Percentiles rank a stretch among this genome's conserved stretches.
phyloP scores from a whole-genome alignment of 2,888 invertebrate species.

The Gibbula magus region DNA sequence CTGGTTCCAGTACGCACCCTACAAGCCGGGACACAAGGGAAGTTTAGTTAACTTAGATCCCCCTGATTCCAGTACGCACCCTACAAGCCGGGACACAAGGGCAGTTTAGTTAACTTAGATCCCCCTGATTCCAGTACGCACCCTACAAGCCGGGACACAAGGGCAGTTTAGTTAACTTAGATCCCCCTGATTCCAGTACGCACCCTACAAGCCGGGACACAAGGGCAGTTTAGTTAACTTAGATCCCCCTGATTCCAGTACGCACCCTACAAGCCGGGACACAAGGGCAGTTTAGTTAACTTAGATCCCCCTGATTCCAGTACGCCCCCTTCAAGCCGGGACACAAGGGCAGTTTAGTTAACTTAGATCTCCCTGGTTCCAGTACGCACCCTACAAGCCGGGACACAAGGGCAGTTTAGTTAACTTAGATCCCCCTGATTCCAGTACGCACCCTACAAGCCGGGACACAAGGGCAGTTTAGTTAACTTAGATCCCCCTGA shows the following conservation, averaged over 20 bases:
- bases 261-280: conserved; percentile 85
- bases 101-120: conserved; percentile 87
- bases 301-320: conserved; percentile 80
- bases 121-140: conserved; percentile 83
- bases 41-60: conserved; percentile 88
- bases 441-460: conserved; percentile 89
- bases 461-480: conserved; percentile 81
- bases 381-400: conserved; percentile 89
- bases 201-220: conserved; percentile 84
- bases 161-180: conserved; percentile 86
- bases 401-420: conserved; percentile 82
- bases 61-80: conserved; percentile 85
- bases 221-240: conserved; percentile 86
- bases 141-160: conserved; percentile 84
- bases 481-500: too few species aligned
- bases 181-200: conserved; percentile 83
- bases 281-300: conserved; percentile 85
- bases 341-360: conserved; percentile 83
- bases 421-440: too few species aligned
- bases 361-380: too few species aligned
- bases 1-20: conserved; percentile 84
- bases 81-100: conserved; percentile 82
- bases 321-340: conserved; percentile 87
- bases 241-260: conserved; percentile 82
- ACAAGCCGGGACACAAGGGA: conserved; percentile 82